phyloP scores from a whole-genome alignment of 2,888 invertebrate genomes.

The Leucania comma region DNA sequence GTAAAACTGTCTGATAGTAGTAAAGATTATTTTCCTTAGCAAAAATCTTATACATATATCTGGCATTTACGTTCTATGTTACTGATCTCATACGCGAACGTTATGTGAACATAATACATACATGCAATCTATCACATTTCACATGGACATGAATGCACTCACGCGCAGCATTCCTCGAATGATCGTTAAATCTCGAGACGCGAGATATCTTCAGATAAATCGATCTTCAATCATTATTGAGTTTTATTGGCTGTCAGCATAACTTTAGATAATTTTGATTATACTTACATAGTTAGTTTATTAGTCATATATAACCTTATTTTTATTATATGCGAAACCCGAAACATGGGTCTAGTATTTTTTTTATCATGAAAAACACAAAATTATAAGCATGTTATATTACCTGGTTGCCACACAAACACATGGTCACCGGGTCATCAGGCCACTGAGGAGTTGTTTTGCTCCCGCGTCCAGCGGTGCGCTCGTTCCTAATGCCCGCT shows the following conservation, averaged over 20 bases:
- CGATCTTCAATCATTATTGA: constrained; percentile 21
- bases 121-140: constrained; percentile 52
- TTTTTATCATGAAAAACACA: too few relatives aligned
- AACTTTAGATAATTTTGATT: constrained; percentile 11
- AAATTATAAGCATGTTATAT: too few relatives aligned
- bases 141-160: constrained; percentile 47
- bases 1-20: neutral
- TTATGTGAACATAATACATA: constrained; percentile 49
- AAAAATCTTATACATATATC: neutral
- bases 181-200: constrained; percentile 48
- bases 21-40: neutral
- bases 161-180: constrained; percentile 52
- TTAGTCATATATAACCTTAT: too few relatives aligned
- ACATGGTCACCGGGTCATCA: too few relatives aligned
- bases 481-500: too few relatives aligned
- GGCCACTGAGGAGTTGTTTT: too few relatives aligned
- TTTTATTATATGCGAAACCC: too few relatives aligned
- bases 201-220: constrained; percentile 46
- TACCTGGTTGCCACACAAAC: too few relatives aligned
- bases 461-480: too few relatives aligned
- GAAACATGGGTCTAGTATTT: too few relatives aligned
- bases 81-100: constrained; percentile 21
- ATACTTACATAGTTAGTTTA: too few relatives aligned
- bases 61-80: constrained; percentile 7
- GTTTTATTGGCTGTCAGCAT: constrained; percentile 26